A percentile compares a stretch with the other conserved stretches of the same genome.
Conservation (phyloP, 2,888 invertebrate species). For the Xanthia togata region DNA sequence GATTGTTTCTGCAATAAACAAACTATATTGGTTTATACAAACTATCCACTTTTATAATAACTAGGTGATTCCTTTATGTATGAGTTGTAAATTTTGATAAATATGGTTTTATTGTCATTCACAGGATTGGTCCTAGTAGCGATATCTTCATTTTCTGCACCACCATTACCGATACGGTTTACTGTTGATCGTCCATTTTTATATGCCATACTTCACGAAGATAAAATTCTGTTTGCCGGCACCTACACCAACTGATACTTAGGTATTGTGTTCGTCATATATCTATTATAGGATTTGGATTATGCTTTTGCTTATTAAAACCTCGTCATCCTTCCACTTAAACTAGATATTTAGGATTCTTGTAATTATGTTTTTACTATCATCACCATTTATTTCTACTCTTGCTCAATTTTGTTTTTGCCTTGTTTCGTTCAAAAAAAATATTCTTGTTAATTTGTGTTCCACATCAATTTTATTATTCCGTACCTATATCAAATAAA, state of each 20-base stretch:
- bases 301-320: constrained; percentile 1
- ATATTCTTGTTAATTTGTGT: background rate
- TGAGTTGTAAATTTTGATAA: background rate
- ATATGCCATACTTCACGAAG: constrained; percentile 46
- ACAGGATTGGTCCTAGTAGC: background rate
- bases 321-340: background rate
- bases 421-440: too few species aligned
- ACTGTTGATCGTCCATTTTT: constrained; percentile 45
- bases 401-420: background rate
- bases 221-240: constrained; percentile 53
- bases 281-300: background rate
- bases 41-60: background rate
- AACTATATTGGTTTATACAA: background rate
- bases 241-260: constrained; percentile 39
- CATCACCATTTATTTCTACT: background rate
- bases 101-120: constrained; percentile 11
- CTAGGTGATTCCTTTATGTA: background rate
- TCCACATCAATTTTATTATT: background rate
- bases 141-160: background rate
- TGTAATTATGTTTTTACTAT: background rate
- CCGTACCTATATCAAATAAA: background rate
- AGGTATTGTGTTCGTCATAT: constrained; percentile 4
- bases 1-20: background rate
- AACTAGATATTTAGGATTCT: background rate
- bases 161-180: constrained; percentile 24